Evolutionary conservation across 2,797 vertebrate genomes (phyloP).

Genomic region (Gymnocypris eckloni): DNA sequence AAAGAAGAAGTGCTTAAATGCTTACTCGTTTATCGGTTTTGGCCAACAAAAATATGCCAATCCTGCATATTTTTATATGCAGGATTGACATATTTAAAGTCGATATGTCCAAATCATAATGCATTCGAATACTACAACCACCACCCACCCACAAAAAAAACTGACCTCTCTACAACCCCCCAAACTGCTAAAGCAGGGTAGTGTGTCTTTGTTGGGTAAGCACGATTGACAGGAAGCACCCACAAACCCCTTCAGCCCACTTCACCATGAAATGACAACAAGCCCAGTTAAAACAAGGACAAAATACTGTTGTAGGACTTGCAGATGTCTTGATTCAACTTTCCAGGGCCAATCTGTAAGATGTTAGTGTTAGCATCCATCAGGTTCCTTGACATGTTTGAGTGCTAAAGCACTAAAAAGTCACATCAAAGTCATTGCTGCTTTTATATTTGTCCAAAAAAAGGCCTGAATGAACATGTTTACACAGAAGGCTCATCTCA

Average conservation of each 20-base stretch:
- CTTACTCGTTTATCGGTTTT: neutral
- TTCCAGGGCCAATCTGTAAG: constrained; percentile 4
- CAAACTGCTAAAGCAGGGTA: neutral
- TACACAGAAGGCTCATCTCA: neutral
- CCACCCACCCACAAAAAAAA: neutral
- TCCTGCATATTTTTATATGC: neutral
- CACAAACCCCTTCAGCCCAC: neutral
- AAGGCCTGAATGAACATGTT: neutral
- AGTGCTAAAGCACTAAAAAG: constrained; percentile 2
- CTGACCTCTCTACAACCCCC: neutral
- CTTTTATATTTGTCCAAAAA: neutral
- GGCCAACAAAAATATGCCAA: neutral
- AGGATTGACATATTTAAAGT: neutral
- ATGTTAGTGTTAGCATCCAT: constrained; percentile 48
- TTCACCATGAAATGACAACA: neutral
- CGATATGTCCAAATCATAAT: neutral
- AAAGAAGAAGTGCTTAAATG: neutral
- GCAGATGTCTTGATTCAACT: constrained; percentile 57
- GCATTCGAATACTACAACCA: neutral
- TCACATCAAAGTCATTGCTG: neutral
- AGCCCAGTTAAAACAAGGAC: constrained; percentile 47
- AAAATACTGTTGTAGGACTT: constrained; percentile 22
- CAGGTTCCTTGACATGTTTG: constrained; percentile 55
- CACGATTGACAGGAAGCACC: constrained; percentile 16
- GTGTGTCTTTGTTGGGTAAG: neutral